phyloP scores from a whole-genome alignment of 2,113 vertebrate genomes.

The Penelope pileata region DNA sequence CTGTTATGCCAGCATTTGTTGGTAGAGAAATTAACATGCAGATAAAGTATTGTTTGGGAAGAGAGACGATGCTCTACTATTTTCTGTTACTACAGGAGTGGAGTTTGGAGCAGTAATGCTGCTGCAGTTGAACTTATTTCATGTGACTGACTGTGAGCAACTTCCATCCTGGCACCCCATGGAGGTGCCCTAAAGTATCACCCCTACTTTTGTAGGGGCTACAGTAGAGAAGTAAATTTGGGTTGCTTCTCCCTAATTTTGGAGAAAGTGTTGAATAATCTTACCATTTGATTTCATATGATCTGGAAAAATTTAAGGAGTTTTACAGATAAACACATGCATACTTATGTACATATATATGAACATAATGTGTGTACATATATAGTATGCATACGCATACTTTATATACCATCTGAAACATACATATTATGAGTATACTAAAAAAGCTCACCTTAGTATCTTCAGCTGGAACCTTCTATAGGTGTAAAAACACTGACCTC shows the following conservation, averaged over 20 bases:
- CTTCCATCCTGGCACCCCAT: fast-evolving
- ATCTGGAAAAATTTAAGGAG: neutral
- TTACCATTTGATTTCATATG: neutral
- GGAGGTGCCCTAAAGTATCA: neutral
- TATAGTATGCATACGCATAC: fast-evolving
- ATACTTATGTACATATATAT: neutral
- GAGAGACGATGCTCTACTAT: neutral
- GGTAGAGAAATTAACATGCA: neutral
- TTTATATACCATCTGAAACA: neutral
- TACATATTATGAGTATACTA: neutral
- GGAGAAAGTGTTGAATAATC: neutral
- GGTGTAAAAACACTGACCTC: neutral
- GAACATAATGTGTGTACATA: neutral
- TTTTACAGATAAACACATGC: neutral
- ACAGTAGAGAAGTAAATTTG: neutral
- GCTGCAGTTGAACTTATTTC: neutral
- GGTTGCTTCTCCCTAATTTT: neutral
- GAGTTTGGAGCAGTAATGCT: neutral
- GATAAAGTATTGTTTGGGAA: neutral
- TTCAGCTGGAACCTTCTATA: neutral
- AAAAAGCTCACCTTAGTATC: neutral
- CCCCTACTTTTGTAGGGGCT: neutral
- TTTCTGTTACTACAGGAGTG: neutral
- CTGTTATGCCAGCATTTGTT: neutral
- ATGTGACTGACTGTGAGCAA: neutral